Percentiles rank a stretch among this genome's conserved stretches.
Conservation (phyloP, 2,888 invertebrate species). For the Dyspetes luteomarginatus region DNA sequence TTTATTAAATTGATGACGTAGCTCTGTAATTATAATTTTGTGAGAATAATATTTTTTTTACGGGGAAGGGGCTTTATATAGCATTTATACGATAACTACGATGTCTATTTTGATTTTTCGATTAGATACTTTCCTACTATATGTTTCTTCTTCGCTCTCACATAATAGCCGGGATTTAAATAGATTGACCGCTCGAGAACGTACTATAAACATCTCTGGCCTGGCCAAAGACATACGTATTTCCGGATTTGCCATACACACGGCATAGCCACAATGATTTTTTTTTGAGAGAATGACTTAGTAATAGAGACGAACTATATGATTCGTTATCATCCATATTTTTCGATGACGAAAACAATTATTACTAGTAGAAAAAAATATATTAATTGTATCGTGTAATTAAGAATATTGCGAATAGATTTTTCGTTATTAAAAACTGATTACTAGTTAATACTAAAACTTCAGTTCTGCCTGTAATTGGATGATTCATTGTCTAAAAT, state of each 20-base stretch:
- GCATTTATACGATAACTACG: background rate
- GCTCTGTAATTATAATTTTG: slow-evolving; percentile 9
- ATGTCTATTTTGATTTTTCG: slow-evolving; percentile 35
- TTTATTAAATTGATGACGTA: slow-evolving; percentile 16
- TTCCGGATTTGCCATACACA: slow-evolving; percentile 18
- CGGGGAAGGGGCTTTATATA: background rate
- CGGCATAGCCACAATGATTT: too few relatives aligned
- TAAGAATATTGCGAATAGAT: too few relatives aligned
- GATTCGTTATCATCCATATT: too few relatives aligned
- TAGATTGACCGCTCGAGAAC: slow-evolving; percentile 50
- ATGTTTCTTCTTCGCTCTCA: slow-evolving; percentile 4
- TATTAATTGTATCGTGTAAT: too few relatives aligned
- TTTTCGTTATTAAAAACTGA: too few relatives aligned
- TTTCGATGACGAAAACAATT: too few relatives aligned
- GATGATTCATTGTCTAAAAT: too few relatives aligned
- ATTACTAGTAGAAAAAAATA: too few relatives aligned
- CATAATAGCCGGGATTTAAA: slow-evolving; percentile 46
- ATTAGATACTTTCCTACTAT: background rate
- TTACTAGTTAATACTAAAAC: too few relatives aligned
- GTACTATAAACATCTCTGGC: background rate
- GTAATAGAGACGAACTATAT: too few relatives aligned
- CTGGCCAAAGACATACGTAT: slow-evolving; percentile 2
- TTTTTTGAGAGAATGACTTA: too few relatives aligned
- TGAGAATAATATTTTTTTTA: background rate
- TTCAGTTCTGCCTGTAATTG: too few relatives aligned